Base-by-base conservation (phyloP, 1,140 invertebrate species). In the Aphis gossypii region DNA sequence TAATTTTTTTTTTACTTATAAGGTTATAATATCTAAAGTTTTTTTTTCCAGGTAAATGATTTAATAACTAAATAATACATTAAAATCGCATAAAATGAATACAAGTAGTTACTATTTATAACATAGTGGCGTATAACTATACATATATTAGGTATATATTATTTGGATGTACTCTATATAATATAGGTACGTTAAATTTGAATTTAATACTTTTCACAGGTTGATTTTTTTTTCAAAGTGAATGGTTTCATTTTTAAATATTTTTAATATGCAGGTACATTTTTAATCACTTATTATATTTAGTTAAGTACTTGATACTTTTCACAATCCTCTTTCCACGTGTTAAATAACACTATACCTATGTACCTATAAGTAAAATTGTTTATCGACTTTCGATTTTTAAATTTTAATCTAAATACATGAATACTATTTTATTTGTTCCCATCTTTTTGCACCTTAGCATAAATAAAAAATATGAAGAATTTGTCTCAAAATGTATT, bases 1-100 rank as follows among this genome's bases (percentile, higher is more conserved):
- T 89, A 56, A 56, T 56, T 89, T 89, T 88, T 88, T 88, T 76
- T 76, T 76, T n/a, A 60, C 56, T n/a, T 14, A n/a, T 76, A n/a
- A n/a, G 60, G 60, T 68, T 68, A 68, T 76, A 76, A 76, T 68
- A 76, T 76, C 60, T 76, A 76, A n/a, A n/a, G 30, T 76, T 68
- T 76, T 18, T 60, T 68, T 76, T 76, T 5, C 60, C 60, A n/a
- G 60, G n/a, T 76, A n/a, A 14, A 18, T 76, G n/a, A 30, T 76
- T 76, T 21, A 76, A n/a, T 76, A n/a, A 76, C 3, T 30, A 76
- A 14, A 76, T 76, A n/a, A 68, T 68, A 68, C 60, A 30, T 68
- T 68, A 1, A 76, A 76, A 76, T 76, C 60, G 60, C 60, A 76
- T 76, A 76, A 76, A 76, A n/a, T 18, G n/a, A 76, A 76, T 76